phyloP scores from a whole-genome alignment of 1,140 invertebrate genomes.

The Caenorhabditis brenneri region DNA sequence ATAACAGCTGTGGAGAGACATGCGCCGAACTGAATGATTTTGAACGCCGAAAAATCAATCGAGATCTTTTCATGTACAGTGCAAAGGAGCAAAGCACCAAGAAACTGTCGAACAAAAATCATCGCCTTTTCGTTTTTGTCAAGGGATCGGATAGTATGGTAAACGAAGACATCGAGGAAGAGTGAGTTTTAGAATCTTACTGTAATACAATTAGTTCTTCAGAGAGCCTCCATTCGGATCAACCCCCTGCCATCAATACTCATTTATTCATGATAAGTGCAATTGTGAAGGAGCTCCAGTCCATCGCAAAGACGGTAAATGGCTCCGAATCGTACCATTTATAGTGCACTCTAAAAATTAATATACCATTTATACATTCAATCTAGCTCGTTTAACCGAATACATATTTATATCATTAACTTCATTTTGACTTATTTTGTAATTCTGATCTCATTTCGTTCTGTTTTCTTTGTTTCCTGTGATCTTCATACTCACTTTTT shows the following conservation, averaged over 20 bases:
- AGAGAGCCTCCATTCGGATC: neutral
- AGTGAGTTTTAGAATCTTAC: neutral
- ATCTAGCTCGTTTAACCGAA: neutral
- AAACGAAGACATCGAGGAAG: conserved; percentile 3
- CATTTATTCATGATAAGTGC: conserved; percentile 3
- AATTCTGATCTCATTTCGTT: too few relatives aligned
- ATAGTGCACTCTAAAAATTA: conserved; percentile 23
- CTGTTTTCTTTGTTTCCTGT: too few relatives aligned
- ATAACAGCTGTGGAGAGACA: neutral
- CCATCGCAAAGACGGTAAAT: neutral
- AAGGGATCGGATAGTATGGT: neutral
- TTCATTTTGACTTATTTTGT: neutral
- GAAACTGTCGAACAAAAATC: conserved; percentile 8
- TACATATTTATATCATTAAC: neutral
- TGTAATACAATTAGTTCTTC: neutral
- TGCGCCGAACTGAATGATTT: conserved; percentile 1
- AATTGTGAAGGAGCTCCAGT: neutral
- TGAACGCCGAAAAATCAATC: neutral
- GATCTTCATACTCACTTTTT: too few relatives aligned
- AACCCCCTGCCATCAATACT: neutral
- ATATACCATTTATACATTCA: neutral
- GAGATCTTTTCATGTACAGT: conserved; percentile 11
- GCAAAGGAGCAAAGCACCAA: neutral
- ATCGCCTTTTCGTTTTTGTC: conserved; percentile 14
- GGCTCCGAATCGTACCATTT: neutral